Conservation (phyloP, 2,888 invertebrate species). For the Sclerodermus sp. region DNA sequence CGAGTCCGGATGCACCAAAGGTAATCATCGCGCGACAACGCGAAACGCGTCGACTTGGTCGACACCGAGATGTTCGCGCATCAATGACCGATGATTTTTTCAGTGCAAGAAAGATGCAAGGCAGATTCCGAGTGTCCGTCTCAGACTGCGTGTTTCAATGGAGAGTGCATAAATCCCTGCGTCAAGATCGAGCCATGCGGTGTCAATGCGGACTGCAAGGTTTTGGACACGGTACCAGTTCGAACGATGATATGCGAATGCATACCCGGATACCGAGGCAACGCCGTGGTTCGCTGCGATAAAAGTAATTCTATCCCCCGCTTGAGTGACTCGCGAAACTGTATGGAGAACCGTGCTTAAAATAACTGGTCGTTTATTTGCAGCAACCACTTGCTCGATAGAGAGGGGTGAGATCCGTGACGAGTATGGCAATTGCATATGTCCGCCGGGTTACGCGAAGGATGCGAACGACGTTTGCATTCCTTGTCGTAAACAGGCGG, state of each 20-base stretch:
- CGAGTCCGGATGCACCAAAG: conserved; percentile 65
- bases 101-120: conserved; percentile 64
- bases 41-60: too few species aligned
- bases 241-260: conserved; percentile 90
- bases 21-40: too few species aligned
- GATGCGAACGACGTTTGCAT: conserved; percentile 78
- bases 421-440: conserved; percentile 70
- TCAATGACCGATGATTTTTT: conserved; percentile 2
- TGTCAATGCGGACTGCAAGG: conserved; percentile 75
- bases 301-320: conserved; percentile 65
- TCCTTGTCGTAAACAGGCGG: conserved; percentile 71
- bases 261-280: conserved; percentile 81
- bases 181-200: conserved; percentile 78
- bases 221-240: conserved; percentile 79
- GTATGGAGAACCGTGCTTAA: not conserved
- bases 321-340: too few species aligned
- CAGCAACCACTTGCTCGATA: conserved; percentile 66
- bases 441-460: conserved; percentile 76
- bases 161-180: conserved; percentile 84
- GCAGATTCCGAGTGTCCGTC: conserved; percentile 82
- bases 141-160: conserved; percentile 79
- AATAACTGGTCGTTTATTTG: too few species aligned
- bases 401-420: conserved; percentile 71
- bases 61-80: not conserved
- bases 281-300: conserved; percentile 82